Conservation (phyloP, 2,888 invertebrate genomes). For the Apamea epomidion region DNA sequence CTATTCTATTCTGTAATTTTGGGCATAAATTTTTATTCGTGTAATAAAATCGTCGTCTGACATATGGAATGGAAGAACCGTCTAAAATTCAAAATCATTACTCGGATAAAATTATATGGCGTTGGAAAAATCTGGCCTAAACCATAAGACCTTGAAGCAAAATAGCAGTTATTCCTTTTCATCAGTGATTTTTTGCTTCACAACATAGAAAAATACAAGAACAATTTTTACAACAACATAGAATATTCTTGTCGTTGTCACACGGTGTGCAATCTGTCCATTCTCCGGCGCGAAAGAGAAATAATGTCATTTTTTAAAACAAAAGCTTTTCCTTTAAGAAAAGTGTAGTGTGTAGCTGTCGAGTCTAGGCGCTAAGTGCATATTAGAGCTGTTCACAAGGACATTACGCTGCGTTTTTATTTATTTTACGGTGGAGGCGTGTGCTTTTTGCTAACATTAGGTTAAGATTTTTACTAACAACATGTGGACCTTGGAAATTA, state of each 20-base stretch:
- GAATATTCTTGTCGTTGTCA: slow-evolving; percentile 50
- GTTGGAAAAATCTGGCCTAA: no score
- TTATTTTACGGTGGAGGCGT: not conserved
- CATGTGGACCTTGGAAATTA: no score
- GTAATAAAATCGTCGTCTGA: no score
- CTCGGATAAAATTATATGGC: no score
- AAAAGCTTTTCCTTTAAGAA: slow-evolving; percentile 67
- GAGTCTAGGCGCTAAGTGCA: slow-evolving; percentile 68
- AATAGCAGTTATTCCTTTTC: not conserved
- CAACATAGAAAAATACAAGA: not conserved
- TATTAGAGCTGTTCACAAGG: slow-evolving; percentile 55
- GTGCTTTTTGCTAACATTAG: no score
- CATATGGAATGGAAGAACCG: no score
- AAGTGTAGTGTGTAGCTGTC: slow-evolving; percentile 61
- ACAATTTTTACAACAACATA: slow-evolving; percentile 16
- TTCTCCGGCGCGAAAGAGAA: slow-evolving; percentile 53
- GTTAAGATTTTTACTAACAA: no score
- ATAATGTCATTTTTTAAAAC: slow-evolving; percentile 67
- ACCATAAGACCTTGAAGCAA: not conserved
- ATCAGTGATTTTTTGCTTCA: not conserved
- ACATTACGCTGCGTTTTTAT: slow-evolving; percentile 18
- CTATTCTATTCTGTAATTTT: no score
- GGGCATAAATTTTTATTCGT: no score
- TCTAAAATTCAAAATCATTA: no score
- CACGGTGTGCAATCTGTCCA: slow-evolving; percentile 56